Conservation (phyloP, 2,888 invertebrate species). For the Lithophane ornitopus region DNA sequence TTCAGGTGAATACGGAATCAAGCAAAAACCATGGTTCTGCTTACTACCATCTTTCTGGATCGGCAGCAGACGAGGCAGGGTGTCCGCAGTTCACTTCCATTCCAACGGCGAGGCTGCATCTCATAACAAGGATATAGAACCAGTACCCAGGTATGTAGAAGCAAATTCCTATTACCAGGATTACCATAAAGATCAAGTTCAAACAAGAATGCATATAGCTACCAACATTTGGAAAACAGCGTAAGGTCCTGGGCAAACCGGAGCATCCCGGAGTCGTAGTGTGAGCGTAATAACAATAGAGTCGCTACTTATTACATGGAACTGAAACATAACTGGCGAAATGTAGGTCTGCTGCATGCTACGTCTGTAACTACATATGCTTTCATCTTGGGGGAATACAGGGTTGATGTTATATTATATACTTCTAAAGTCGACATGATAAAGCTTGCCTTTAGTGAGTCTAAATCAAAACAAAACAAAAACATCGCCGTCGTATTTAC, state of each 20-base stretch:
- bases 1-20: constrained; percentile 94
- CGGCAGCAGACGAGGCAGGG: constrained; percentile 83
- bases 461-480: constrained; percentile 42
- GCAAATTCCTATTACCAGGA: not conserved
- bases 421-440: not conserved
- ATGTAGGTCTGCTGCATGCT: not conserved
- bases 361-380: not conserved
- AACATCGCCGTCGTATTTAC: constrained; percentile 24
- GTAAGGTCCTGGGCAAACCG: not conserved
- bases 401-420: not conserved
- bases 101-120: constrained; percentile 86
- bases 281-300: not conserved
- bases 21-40: constrained; percentile 94
- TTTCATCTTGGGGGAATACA: no score
- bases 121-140: constrained; percentile 93
- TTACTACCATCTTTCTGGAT: constrained; percentile 94
- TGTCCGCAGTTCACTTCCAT: constrained; percentile 86
- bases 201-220: not conserved
- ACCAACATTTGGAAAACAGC: not conserved
- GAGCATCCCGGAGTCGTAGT: not conserved
- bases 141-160: constrained; percentile 90
- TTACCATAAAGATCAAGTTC: not conserved
- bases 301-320: not conserved
- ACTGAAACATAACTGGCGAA: not conserved
- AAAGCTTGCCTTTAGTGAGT: constrained; percentile 12